Evolutionary conservation across 30 jellyfish, hydroid and myxozoan genomes (phyloP).

Genomic region (Mastigias papua): DNA sequence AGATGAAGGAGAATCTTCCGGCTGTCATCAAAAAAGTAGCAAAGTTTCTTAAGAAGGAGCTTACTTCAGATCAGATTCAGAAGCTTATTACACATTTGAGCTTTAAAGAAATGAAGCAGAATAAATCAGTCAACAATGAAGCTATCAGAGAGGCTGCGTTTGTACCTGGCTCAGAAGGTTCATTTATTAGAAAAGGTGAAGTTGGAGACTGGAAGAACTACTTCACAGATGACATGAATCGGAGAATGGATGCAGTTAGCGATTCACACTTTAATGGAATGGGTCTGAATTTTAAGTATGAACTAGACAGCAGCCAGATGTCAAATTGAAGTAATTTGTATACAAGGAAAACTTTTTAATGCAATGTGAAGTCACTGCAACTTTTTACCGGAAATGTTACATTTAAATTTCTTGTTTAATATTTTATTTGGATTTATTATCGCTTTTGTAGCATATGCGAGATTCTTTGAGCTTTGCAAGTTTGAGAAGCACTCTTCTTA

Average conservation of each 20-base stretch:
- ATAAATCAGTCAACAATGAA: constrained; percentile 17
- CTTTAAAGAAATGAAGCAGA: constrained; percentile 39
- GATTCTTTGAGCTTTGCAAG: too few relatives aligned
- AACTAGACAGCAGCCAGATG: too few relatives aligned
- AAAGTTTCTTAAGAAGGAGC: constrained; percentile 14
- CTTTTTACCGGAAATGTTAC: too few relatives aligned
- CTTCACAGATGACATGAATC: constrained; percentile 69
- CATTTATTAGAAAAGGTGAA: constrained; percentile 58
- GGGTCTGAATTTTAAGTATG: constrained; percentile 25
- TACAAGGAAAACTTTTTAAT: too few relatives aligned
- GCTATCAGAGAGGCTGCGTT: constrained; percentile 44
- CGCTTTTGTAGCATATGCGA: too few relatives aligned
- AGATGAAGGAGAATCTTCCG: constrained; percentile 48
- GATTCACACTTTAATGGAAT: constrained; percentile 18
- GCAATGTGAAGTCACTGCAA: too few relatives aligned
- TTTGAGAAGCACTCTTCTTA: too few relatives aligned
- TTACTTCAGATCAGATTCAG: constrained; percentile 38
- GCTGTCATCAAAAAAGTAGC: constrained; percentile 32
- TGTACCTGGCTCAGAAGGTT: constrained; percentile 38
- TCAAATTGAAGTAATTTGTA: too few relatives aligned
- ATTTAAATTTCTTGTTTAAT: too few relatives aligned
- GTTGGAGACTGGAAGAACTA: constrained; percentile 72
- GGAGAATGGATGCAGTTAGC: constrained; percentile 29
- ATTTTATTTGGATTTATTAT: too few relatives aligned
- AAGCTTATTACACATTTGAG: constrained; percentile 19